Evolutionary conservation across 2,888 invertebrate genomes (phyloP).

Genomic region (Eudasyphora cyanicolor): DNA sequence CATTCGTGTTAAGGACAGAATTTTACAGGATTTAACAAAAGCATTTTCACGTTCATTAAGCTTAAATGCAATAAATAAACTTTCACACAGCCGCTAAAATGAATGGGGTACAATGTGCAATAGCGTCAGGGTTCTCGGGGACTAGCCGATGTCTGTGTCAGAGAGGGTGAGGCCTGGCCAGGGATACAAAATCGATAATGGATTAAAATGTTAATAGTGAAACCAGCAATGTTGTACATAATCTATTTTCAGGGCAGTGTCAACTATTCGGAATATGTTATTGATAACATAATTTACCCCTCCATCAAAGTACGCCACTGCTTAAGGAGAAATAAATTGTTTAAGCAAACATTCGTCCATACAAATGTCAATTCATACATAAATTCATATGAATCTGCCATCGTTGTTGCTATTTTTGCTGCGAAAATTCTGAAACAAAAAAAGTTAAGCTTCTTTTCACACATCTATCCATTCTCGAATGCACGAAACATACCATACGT

Average conservation of each 20-base stretch:
- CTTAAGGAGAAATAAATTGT: background rate
- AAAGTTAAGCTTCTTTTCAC: constrained; percentile 61
- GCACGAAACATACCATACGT: no score
- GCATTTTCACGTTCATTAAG: constrained; percentile 60
- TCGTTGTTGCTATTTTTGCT: constrained; percentile 30
- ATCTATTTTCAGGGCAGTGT: background rate
- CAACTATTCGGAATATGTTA: background rate
- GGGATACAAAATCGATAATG: background rate
- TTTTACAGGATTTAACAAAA: constrained; percentile 52
- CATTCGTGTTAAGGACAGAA: background rate
- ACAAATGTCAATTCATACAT: constrained; percentile 33
- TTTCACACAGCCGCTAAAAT: constrained; percentile 37
- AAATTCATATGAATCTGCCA: constrained; percentile 39
- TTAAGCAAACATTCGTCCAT: background rate
- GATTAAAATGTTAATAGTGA: background rate
- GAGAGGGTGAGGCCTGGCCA: background rate
- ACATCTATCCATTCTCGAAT: background rate
- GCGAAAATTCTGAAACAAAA: constrained; percentile 1
- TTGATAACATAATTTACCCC: background rate
- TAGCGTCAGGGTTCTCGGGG: background rate
- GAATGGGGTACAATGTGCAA: background rate
- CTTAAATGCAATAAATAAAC: constrained; percentile 61
- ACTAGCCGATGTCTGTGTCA: background rate
- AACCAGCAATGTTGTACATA: background rate
- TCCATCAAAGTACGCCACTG: background rate